Evolutionary conservation across 2,888 invertebrate genomes (phyloP), one percentile per base, ranked within the genome.

Genomic region (Prenolepis imparis): DNA sequence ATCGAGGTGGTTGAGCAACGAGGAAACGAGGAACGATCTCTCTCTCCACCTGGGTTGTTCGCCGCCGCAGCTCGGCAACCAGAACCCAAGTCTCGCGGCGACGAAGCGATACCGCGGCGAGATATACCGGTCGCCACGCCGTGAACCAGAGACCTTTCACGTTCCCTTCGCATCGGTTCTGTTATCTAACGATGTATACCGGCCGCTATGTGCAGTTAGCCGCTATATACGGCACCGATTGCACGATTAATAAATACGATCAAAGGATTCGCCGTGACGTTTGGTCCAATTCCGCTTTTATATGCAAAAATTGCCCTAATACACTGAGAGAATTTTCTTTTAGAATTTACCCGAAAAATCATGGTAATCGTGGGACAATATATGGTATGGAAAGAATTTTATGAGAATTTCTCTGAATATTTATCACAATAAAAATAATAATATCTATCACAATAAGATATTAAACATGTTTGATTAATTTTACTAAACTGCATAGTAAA

Each of bases 71-170:
- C 78, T 59, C 61, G 78, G 78, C 78, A 72, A 80, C 72, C 78
- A 78, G 78, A 78, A 70, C 78, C 70, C 32, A 70, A 28, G 28
- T n/a, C 78, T 78, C 57, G 57, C 68, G 57, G 32, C 70, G 32
- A 78, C 70, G 70, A 78, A 70, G 70, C 78, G 78, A 72, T 72
- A 67, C 68, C 48, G 41, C 48, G 41, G 72, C 78, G 59, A 72
- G 70, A 80, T 80, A 80, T 80, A 80, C 78, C 78, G 59, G 78
- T 80, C 72, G 72, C 78, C 78, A 80, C 72, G 72, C 72, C 72
- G 72, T 80, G 78, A 80, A 80, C 78, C 78, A 80, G 72, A 80
- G 78, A 80, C 78, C 78, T 70, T 84, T 68, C 80, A 67, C 80
- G 77, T 59, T 78, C 57, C 78, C 64, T 82, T 66, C 78, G 44